Percentiles rank a stretch among this genome's conserved stretches.
phyloP scores from a whole-genome alignment of 2,113 vertebrate genomes.

The Brachyhypopomus occidentalis region DNA sequence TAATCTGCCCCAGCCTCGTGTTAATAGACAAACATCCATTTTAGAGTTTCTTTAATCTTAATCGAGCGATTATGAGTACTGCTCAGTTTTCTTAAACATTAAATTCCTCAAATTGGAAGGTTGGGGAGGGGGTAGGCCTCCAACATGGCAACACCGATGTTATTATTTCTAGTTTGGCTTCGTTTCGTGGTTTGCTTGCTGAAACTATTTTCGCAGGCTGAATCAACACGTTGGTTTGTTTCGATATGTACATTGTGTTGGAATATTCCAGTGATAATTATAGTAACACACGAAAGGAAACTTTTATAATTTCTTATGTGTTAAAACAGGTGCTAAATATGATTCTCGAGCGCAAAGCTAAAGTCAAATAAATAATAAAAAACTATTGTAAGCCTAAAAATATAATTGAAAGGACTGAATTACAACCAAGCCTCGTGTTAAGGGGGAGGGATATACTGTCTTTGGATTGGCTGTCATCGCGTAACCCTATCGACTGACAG shows the following conservation, averaged over 20 bases:
- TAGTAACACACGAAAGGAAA: background rate
- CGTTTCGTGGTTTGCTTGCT: background rate
- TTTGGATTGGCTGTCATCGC: constrained; percentile 65
- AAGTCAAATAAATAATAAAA: too few species aligned
- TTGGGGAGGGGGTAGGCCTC: too few species aligned
- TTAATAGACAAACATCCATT: too few species aligned
- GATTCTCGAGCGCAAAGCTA: too few species aligned
- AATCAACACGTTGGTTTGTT: background rate
- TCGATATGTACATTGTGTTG: background rate
- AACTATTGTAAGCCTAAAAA: too few species aligned
- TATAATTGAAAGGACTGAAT: background rate
- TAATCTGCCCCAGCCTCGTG: too few species aligned
- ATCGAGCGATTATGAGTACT: too few species aligned
- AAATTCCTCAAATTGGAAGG: too few species aligned
- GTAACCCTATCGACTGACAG: constrained; percentile 66
- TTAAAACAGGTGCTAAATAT: too few species aligned
- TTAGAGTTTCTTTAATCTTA: too few species aligned
- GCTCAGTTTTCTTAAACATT: too few species aligned
- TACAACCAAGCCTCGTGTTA: constrained; percentile 20
- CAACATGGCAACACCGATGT: background rate
- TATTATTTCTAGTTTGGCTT: background rate
- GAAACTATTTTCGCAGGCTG: background rate
- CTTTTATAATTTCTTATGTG: background rate
- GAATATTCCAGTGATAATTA: background rate
- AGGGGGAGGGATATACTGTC: constrained; percentile 51